Base-by-base conservation (phyloP, 2,888 invertebrate genomes). In the Drosophila yooni region DNA sequence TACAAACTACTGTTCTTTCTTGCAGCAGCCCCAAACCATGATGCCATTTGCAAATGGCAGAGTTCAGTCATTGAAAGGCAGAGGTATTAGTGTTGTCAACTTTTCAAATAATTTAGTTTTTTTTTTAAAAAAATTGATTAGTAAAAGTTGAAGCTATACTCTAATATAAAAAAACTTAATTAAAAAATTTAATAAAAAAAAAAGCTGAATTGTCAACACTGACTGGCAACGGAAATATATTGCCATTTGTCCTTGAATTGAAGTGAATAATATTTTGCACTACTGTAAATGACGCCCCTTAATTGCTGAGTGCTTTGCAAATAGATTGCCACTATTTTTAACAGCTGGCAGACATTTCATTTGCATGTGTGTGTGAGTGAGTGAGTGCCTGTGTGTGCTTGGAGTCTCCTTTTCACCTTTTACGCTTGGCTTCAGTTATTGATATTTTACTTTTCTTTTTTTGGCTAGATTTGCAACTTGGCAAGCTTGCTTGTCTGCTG, bases 201-300 rank as follows among this genome's bases (percentile, higher is more conserved):
- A 15, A n/a, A 29, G 57, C 29, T 38, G 8, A 29, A 40, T 29
- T 40, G 40, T n/a, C 38, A 56, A n/a, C 40, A 43, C 7, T 31
- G 38, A 68, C 58, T 65, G 38, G 11, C 27, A 38, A 61, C 57
- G n/a, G 13, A 52, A 51, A 70, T 21, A 46, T 50, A 46, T 48
- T 57, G 34, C 15, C 21, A 48, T 25, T 46, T 85, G 83, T 77
- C 85, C 90, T 89, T 90, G 88, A 82, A 76, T 66, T 58, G 63
- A 85, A 74, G 62, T 82, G 80, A 74, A 70, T 71, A 81, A 77
- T 82, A 79, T 88, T 73, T 89, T 68, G 80, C 48, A 59, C 25
- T 56, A 56, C 63, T 25, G 25, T 4, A 15, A 51, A 54, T 52
- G 57, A 59, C 56, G 38, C 33, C 54, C 29, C 56, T 50, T 46